These are phyloP conservation scores for Cryptoblepharus egeriae DNA, from an alignment of 2,797 vertebrate genomes.

Conservation along the genomic window DNA sequence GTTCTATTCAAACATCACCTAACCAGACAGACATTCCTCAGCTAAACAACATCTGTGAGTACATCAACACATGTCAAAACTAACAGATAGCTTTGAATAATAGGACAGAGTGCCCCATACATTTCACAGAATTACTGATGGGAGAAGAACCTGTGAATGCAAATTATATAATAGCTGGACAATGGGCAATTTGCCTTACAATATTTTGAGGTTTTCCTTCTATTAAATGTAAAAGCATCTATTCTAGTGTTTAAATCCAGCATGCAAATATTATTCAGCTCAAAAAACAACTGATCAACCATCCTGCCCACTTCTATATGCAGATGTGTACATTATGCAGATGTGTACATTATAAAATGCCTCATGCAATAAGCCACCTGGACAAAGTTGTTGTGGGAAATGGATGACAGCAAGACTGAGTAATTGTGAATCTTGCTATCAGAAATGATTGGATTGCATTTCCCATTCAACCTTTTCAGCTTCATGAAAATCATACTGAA, in stretches of 20 bases:
- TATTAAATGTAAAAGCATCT: neutral
- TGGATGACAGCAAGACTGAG: neutral
- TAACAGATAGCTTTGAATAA: neutral
- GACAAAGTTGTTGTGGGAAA: neutral
- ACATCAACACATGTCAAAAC: neutral
- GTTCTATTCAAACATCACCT: no score
- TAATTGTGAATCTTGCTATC: neutral
- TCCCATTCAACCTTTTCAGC: neutral
- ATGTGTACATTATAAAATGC: neutral
- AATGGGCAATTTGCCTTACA: neutral
- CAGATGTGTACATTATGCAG: neutral
- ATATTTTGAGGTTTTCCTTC: neutral
- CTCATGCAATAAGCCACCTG: neutral
- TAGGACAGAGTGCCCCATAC: no score
- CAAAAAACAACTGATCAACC: neutral
- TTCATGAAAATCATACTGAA: constrained; percentile 24
- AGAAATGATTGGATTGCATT: neutral
- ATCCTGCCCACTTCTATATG: neutral
- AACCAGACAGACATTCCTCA: no score
- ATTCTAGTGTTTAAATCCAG: neutral
- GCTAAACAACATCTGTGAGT: no score
- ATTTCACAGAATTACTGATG: neutral
- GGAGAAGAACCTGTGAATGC: neutral
- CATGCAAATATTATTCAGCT: neutral
- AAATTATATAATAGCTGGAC: neutral